Evolutionary conservation across 2,888 invertebrate species (phyloP).

Genomic region (Cantharis lateralis): DNA sequence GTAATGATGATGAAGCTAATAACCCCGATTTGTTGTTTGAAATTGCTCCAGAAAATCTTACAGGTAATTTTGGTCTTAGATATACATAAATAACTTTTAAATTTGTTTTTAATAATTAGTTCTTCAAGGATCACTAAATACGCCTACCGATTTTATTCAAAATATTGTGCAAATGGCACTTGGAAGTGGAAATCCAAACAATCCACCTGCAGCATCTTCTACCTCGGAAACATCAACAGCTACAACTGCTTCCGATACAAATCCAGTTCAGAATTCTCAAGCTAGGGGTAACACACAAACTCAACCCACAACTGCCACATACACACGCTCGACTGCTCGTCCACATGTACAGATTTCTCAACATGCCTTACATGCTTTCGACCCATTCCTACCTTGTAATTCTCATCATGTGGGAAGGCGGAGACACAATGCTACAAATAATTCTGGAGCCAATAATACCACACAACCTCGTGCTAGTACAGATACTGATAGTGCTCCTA

Average conservation of each 20-base stretch:
- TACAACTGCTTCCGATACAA: conserved; percentile 34
- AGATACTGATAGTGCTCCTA: neutral
- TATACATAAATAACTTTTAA: neutral
- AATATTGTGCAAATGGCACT: conserved; percentile 62
- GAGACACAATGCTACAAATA: conserved; percentile 24
- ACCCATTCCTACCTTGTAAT: conserved; percentile 73
- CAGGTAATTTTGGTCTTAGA: conserved; percentile 44
- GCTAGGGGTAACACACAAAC: conserved; percentile 68
- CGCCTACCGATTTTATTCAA: conserved; percentile 60
- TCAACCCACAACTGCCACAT: conserved; percentile 72
- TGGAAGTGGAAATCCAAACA: conserved; percentile 43
- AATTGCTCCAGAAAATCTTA: conserved; percentile 58
- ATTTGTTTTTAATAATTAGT: conserved; percentile 43
- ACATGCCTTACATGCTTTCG: conserved; percentile 63
- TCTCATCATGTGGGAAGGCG: conserved; percentile 66
- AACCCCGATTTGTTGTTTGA: conserved; percentile 59
- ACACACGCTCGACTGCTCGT: conserved; percentile 68
- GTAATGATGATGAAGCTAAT: neutral
- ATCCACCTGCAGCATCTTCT: conserved; percentile 13
- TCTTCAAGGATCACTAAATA: conserved; percentile 52
- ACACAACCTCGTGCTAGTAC: conserved; percentile 37
- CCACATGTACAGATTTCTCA: conserved; percentile 70
- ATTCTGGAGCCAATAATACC: conserved; percentile 25
- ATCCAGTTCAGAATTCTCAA: conserved; percentile 55
- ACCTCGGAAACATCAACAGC: conserved; percentile 13